Conservation (phyloP, 2,113 vertebrate genomes). For the Cairina moschata region DNA sequence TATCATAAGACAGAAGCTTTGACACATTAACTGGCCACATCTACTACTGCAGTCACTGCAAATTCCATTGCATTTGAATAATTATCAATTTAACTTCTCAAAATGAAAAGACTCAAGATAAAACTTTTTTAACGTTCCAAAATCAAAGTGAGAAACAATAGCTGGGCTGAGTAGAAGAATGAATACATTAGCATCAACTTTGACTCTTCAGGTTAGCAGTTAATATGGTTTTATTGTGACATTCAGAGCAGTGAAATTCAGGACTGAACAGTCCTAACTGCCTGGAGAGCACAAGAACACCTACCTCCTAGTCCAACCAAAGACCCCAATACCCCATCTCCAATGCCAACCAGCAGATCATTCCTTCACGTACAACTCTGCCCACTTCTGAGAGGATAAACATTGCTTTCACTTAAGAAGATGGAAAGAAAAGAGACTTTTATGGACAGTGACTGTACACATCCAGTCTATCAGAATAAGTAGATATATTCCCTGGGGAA, state of each 20-base stretch:
- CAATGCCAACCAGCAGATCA: neutral
- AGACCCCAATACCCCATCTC: neutral
- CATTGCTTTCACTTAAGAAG: neutral
- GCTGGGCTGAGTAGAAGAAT: neutral
- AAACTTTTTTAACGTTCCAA: neutral
- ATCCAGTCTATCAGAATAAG: neutral
- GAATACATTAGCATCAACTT: neutral
- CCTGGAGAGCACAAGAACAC: neutral
- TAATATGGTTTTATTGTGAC: neutral
- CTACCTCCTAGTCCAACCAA: neutral
- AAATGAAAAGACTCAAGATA: accelerated
- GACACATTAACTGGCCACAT: neutral
- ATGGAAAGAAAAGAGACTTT: neutral
- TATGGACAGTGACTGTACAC: neutral
- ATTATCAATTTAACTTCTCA: neutral
- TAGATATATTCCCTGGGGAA: neutral
- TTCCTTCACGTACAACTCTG: neutral
- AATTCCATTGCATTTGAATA: neutral
- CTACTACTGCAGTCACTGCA: neutral
- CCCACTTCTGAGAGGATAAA: neutral
- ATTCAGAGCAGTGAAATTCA: no score
- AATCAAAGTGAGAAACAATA: neutral
- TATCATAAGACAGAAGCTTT: neutral
- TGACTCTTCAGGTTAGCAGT: neutral
- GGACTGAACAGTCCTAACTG: neutral